Percentiles rank a stretch among this genome's conserved stretches.
Conservation (phyloP, 2,888 invertebrate genomes). For the Salticus scenicus region DNA sequence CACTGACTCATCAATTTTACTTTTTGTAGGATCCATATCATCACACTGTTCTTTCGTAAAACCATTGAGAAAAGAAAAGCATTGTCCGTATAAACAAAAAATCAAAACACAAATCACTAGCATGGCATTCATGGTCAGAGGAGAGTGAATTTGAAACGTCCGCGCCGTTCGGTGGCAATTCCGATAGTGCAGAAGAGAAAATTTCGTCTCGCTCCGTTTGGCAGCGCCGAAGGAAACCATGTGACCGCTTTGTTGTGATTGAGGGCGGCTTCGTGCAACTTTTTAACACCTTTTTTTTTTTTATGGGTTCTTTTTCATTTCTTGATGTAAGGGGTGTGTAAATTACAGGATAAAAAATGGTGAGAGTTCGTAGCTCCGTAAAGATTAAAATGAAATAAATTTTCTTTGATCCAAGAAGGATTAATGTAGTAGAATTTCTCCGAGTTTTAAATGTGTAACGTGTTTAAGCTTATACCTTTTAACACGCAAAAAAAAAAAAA, state of each 20-base stretch:
- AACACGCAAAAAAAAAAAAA: too few species aligned
- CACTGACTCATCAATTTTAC: slow-evolving; percentile 24
- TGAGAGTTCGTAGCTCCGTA: too few species aligned
- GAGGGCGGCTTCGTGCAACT: slow-evolving; percentile 45
- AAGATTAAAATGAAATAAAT: too few species aligned
- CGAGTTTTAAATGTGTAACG: too few species aligned
- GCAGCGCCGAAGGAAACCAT: slow-evolving; percentile 47
- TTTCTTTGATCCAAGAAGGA: too few species aligned
- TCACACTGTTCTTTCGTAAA: slow-evolving; percentile 62
- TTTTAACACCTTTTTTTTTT: too few species aligned
- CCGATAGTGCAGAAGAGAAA: slow-evolving; percentile 53
- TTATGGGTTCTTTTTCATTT: too few species aligned
- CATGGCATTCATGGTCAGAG: slow-evolving; percentile 37
- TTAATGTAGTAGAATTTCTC: too few species aligned
- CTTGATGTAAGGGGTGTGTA: too few species aligned
- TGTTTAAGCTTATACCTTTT: too few species aligned
- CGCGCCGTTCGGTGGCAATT: slow-evolving; percentile 47
- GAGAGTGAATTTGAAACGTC: slow-evolving; percentile 39
- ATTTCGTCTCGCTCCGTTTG: slow-evolving; percentile 67
- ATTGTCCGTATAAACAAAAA: background rate
- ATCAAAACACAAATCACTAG: slow-evolving; percentile 16
- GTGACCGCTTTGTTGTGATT: slow-evolving; percentile 68
- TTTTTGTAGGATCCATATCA: slow-evolving; percentile 61
- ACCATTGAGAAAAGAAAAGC: slow-evolving; percentile 47
- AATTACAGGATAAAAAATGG: too few species aligned